phyloP scores from a whole-genome alignment of 2,888 invertebrate genomes.

The Laspeyria flexula region DNA sequence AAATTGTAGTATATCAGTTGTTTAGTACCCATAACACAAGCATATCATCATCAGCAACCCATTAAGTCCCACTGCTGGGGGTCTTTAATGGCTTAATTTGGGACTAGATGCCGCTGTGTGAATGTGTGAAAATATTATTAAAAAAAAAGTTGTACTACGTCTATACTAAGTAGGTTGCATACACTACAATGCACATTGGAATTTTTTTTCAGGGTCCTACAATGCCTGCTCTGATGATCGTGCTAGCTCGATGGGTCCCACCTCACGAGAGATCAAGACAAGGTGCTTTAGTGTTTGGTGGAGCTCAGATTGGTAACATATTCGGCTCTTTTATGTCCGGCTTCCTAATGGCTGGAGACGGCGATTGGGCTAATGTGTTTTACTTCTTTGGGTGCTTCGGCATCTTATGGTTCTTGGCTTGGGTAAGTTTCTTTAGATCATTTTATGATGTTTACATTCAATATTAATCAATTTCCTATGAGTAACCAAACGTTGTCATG shows the following conservation, averaged over 20 bases:
- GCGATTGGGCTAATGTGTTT: slow-evolving; percentile 86
- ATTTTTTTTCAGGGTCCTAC: slow-evolving; percentile 88
- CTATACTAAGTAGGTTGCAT: too few relatives aligned
- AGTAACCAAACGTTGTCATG: too few relatives aligned
- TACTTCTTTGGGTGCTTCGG: slow-evolving; percentile 87
- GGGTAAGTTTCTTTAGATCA: slow-evolving; percentile 62
- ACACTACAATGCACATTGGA: too few relatives aligned
- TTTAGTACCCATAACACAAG: too few relatives aligned
- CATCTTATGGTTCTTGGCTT: slow-evolving; percentile 84
- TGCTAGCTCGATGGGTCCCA: slow-evolving; percentile 87
- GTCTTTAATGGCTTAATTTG: too few relatives aligned
- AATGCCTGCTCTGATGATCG: slow-evolving; percentile 88
- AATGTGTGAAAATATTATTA: too few relatives aligned
- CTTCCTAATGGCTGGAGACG: slow-evolving; percentile 79
- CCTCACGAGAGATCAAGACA: slow-evolving; percentile 86
- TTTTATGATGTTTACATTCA: too few relatives aligned
- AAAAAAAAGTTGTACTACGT: too few relatives aligned
- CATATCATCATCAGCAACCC: too few relatives aligned
- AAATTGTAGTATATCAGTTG: too few relatives aligned
- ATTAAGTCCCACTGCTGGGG: too few relatives aligned
- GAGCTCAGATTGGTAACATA: slow-evolving; percentile 86
- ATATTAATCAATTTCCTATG: neutral
- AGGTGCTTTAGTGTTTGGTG: slow-evolving; percentile 87
- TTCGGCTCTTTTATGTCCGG: slow-evolving; percentile 86
- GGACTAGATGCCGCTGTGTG: too few relatives aligned